phyloP scores from a whole-genome alignment of 2,888 invertebrate species.

The Halocaridina rubra region DNA sequence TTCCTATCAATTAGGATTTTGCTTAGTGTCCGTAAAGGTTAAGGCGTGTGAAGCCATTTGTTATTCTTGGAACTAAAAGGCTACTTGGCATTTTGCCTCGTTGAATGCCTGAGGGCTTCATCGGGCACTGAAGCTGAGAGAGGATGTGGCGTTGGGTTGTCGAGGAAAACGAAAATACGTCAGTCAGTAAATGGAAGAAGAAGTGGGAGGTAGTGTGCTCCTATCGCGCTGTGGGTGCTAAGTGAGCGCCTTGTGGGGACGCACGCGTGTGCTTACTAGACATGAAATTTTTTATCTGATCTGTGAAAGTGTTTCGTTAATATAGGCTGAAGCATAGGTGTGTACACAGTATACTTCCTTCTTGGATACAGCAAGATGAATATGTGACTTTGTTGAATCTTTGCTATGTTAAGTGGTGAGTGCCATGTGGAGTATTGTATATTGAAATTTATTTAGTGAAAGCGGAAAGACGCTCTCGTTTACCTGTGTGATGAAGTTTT shows the following conservation, averaged over 20 bases:
- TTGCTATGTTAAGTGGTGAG: not conserved
- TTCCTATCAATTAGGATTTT: no score
- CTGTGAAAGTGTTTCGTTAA: not conserved
- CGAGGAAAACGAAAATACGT: no score
- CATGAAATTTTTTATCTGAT: not conserved
- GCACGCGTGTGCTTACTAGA: not conserved
- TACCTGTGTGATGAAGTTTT: no score
- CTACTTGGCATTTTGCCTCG: not conserved
- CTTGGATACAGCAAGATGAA: not conserved
- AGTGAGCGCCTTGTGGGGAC: not conserved
- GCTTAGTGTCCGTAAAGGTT: no score
- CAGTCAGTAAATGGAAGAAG: not conserved
- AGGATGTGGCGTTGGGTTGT: not conserved
- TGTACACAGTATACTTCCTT: no score
- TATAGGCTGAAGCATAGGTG: not conserved
- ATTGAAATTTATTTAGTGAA: no score
- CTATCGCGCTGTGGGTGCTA: not conserved
- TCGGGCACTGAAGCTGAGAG: not conserved
- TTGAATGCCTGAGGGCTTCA: no score
- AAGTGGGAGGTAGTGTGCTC: not conserved
- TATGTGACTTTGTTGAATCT: not conserved
- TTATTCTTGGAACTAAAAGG: no score
- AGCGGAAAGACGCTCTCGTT: no score
- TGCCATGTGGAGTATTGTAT: not conserved
- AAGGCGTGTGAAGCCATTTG: no score